Base-by-base conservation (phyloP, 2,888 invertebrate genomes). In the Bellardia pandia region DNA sequence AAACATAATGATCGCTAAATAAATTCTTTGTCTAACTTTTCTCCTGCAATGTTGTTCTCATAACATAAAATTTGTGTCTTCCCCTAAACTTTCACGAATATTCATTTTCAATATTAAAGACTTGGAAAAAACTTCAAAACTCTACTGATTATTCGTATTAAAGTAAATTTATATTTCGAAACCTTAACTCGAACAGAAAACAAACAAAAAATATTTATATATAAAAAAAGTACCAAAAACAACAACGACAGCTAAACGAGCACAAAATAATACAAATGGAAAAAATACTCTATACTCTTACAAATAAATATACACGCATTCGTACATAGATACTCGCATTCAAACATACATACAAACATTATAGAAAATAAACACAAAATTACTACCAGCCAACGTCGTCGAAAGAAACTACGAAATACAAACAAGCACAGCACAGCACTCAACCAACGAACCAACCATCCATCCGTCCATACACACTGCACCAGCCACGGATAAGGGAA, bases 161-260 rank as follows among this genome's bases (percentile, higher is more conserved):
- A 87, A 87, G 87, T 87, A 78, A 87, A 85, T 87, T 85, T 85
- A 82, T 87, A 85, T 87, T 87, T 87, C 85, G 87, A 87, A 87
- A 87, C 87, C 87, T 87, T 82, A 87, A 85, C 85, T 87, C 85
- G 87, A 85, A 87, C 85, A 85, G 71, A 87, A 87, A 85, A 87
- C 64, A 81, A 75, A 48, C 66, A 58, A 60, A 40, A 51, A 62
- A 75, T 40, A 69, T 48, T 30, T 53, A 60, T 5, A 30, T 11
- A 78, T 2, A 37, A 37, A 58, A 68, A 82, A 45, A 74, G 14
- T 51, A 71, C 40, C 74, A 68, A 81, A n/a, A 82, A 71, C 75
- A 68, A 62, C 23, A 64, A 85, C 69, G 68, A 69, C 79, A 85
- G 68, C 75, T 80, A 80, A 87, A 87, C 87, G 87, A 81, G 87